Evolutionary conservation across 2,888 invertebrate genomes (phyloP), one percentile per base, ranked within the genome.

Genomic region (Furcula furcula): DNA sequence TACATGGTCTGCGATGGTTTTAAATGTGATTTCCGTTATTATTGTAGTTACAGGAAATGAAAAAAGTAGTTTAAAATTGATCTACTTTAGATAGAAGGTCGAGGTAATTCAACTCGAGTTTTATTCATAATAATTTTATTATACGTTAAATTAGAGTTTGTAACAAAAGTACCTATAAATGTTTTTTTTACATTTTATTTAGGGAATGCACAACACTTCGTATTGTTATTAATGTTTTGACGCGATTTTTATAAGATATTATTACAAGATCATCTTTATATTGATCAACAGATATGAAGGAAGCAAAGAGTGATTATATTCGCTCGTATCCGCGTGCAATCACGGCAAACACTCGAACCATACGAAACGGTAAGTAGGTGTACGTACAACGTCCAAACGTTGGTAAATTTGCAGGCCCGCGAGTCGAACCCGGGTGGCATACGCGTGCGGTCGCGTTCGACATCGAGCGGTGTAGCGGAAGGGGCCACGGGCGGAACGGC

Each of bases 401-500:
- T 63, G 46, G 42, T 42, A 43, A 30, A 55, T 52, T 58, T 53
- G 36, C 68, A 85, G 83, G 58, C 65, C 31, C 85, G 84, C 46
- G 82, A 81, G 55, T 38, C 67, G 34, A 62, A 61, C 40, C 52
- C 77, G 20, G 61, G 64, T 25, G 67, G 69, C 41, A 55, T 74
- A 38, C 84, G 83, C 46, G 64, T 74, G 58, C 80, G 87, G 29
- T 84, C 84, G 35, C 82, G 85, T 11, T 85, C 86, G 29, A 60
- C 77, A 41, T 83, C 86, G 28, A 60, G 79, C 51, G 76, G 76
- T 32, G 92, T 92, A 40, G 90, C 91, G 31, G 90, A 92, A 28
- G 91, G 92, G 10, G 90, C 89, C 35, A 6, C 32, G 92, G 10
- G 36, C 27, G 34, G 90, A 89, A 35, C 30, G 33, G 29, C 37